Conservation (phyloP, 2,113 vertebrate genomes). For the Oplegnathus fasciatus region DNA sequence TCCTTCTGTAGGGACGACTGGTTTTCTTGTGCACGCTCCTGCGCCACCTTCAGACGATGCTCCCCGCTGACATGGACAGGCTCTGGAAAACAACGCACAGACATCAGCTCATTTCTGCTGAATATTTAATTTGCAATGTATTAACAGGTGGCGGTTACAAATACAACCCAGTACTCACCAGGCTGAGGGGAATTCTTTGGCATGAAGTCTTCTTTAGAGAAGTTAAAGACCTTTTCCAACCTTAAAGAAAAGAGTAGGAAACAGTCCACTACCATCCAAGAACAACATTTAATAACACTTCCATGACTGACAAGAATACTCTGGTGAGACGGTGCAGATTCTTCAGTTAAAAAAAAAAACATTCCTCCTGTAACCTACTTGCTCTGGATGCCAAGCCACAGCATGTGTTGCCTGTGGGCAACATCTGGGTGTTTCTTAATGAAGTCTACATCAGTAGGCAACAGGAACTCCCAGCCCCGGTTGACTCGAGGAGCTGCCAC, state of each 20-base stretch:
- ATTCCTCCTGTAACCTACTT: slow-evolving; percentile 87
- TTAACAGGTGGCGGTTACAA: neutral
- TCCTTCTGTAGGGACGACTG: slow-evolving; percentile 88
- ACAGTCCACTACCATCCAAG: neutral
- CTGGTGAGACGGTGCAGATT: neutral
- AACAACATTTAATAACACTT: neutral
- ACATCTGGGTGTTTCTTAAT: slow-evolving; percentile 96
- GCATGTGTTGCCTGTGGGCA: slow-evolving; percentile 96
- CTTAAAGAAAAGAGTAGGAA: slow-evolving; percentile 75
- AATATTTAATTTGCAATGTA: neutral
- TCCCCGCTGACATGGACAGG: slow-evolving; percentile 88
- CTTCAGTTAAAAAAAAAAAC: neutral
- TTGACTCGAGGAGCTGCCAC: slow-evolving; percentile 93
- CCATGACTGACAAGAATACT: neutral
- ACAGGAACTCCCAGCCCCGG: slow-evolving; percentile 96
- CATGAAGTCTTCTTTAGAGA: slow-evolving; percentile 92
- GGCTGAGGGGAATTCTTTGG: slow-evolving; percentile 89
- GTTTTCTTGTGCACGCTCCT: slow-evolving; percentile 87
- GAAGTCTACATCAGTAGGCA: slow-evolving; percentile 92
- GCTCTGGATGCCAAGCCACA: slow-evolving; percentile 97
- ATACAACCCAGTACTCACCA: slow-evolving; percentile 80
- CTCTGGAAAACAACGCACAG: slow-evolving; percentile 69
- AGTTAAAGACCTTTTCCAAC: slow-evolving; percentile 95
- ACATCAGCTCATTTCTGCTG: neutral
- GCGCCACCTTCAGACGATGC: slow-evolving; percentile 89